These are phyloP conservation scores for Anser brachyrhynchus DNA, from an alignment of 2,113 vertebrate species.

Conservation along the genomic window DNA sequence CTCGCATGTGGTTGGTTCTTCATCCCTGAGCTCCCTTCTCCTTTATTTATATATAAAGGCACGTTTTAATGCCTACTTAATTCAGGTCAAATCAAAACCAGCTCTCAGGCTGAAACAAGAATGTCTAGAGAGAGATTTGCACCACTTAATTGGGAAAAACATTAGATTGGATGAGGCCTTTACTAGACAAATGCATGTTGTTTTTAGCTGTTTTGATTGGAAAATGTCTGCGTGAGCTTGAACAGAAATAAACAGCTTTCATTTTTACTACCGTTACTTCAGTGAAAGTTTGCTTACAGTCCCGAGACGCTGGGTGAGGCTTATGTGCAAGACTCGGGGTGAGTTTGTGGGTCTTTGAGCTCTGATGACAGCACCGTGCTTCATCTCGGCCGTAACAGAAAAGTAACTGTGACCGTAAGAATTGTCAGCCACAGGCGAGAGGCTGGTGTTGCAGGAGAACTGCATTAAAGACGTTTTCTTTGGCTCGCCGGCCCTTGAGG, in stretches of 20 bases:
- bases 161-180: background rate
- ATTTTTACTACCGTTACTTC: background rate
- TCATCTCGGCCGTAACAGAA: background rate
- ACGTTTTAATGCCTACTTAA: background rate
- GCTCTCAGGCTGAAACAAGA: background rate
- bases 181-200: background rate
- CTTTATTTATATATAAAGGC: background rate
- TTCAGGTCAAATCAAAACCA: background rate
- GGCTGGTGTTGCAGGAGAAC: background rate
- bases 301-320: conserved; percentile 9
- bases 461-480: background rate
- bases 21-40: background rate
- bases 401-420: conserved; percentile 2
- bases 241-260: background rate
- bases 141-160: background rate
- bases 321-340: background rate
- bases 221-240: background rate
- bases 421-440: background rate
- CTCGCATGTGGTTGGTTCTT: background rate
- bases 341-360: background rate
- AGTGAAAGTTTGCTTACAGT: background rate
- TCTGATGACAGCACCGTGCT: background rate
- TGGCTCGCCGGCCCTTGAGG: background rate
- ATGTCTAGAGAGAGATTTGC: background rate
- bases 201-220: background rate